Evolutionary conservation across 2,888 invertebrate genomes (phyloP), one percentile per base, ranked within the genome.

Genomic region (Amphipoea lucens): DNA sequence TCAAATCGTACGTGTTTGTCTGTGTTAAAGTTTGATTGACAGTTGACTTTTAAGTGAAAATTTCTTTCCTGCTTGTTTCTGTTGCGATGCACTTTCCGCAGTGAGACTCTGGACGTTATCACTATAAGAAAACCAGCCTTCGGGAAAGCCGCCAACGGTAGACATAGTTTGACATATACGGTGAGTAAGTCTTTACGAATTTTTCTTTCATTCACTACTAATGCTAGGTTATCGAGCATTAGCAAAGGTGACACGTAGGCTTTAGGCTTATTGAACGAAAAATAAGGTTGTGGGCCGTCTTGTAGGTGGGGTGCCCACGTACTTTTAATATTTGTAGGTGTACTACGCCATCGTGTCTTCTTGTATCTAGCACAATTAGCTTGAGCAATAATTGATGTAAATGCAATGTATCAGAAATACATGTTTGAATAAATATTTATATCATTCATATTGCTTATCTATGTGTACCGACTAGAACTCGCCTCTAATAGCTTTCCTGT

Each of bases 241-340:
- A 85, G 85, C 69, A 82, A 90, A 90, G 91, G 93, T 95, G 95
- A 94, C 95, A 96, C 95, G 96, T 96, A 96, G 94, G 93, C 93
- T 85, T 29, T 94, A 94, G 92, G 87, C 86, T 89, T 93, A 93
- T 92, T 92, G 92, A 93, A 92, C 90, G 91, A 94, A 94, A 95
- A 94, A 94, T 94, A 94, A 90, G 90, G 88, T 91, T 92, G 96
- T 96, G 96, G 96, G 96, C 90, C 93, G 95, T 87, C 84, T 89
- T 93, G 95, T 95, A 96, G 96, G 96, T 95, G 96, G 89, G 91
- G 93, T 92, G 95, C 96, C 96, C 96, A 96, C 96, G 96, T 96
- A 94, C 91, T 92, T 92, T 91, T 90, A 90, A 94, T 91, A 91
- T 92, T 90, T 92, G 95, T 96, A 95, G 95, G 95, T 95, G 95